Evolutionary conservation across 92 coral and sea anemone species (phyloP), one percentile per base, ranked within the genome.

Genomic region (Nematostella vectensis): DNA sequence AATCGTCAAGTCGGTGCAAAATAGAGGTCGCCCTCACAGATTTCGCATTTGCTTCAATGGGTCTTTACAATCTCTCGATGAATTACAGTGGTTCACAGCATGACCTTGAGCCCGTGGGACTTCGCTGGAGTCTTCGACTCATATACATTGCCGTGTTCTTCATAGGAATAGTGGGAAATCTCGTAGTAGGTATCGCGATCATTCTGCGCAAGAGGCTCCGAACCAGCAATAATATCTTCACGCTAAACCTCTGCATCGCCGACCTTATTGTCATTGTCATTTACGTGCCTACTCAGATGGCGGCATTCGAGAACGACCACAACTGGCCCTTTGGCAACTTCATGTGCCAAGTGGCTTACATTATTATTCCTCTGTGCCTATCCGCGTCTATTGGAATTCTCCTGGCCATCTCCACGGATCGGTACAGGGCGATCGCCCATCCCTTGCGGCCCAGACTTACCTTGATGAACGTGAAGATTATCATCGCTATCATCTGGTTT

Each of bases 241-340:
- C 96, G 0, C 71, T 83, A 31, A 88, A 88, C 31, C 79, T 88
- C 10, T 93, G 87, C 16, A 60, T 78, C n/a, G 76, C 96, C 1
- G 96, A 88, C 33, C 48, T 88, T 47, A 76, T 88, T 13, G 77
- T 83, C 31, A 66, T 88, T 10, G 72, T 71, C 1, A 79, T 88
- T 15, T 88, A 75, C 50, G 81, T 88, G 4, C 96, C 96, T 9
- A 71, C 96, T 15, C 96, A 88, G 67, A 75, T 83, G 88, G 88
- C 96, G 10, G 96, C 96, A 18, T 88, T 83, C 36, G 96, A 88
- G 50, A 88, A 88, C 55, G 57, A 74, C 8, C 96, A 88, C 63
- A 88, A 79, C 71, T 88, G 96, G 96, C 88, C 88, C 2, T 42
- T 88, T 22, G 96, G 96, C 4, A 74, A 83, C 69, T 71, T 73